Evolutionary conservation across 2,888 invertebrate species (phyloP).

Genomic region (Nomada lathburiana): DNA sequence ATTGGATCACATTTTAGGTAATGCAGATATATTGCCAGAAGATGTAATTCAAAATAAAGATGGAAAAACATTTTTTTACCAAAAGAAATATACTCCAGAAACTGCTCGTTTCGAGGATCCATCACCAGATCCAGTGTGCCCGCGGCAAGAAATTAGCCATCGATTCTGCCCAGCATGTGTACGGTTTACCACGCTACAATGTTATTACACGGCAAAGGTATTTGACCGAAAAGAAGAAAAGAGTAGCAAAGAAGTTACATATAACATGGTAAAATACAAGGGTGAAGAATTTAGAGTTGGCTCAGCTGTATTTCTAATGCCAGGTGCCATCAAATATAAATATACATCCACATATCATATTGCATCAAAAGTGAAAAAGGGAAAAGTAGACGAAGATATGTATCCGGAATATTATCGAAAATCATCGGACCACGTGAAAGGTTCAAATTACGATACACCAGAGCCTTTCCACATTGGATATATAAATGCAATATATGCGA

Average conservation of each 20-base stretch:
- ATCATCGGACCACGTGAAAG: constrained; percentile 89
- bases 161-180: constrained; percentile 82
- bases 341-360: constrained; percentile 68
- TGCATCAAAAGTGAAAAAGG: constrained; percentile 73
- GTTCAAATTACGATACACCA: constrained; percentile 90
- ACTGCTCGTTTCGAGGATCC: constrained; percentile 79
- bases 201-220: constrained; percentile 64
- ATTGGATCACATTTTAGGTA: constrained; percentile 65
- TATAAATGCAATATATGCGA: constrained; percentile 88
- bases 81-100: constrained; percentile 85
- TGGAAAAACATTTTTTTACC: constrained; percentile 88
- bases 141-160: constrained; percentile 74
- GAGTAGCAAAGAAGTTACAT: constrained; percentile 70
- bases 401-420: constrained; percentile 94
- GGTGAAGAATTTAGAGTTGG: constrained; percentile 88
- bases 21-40: constrained; percentile 62
- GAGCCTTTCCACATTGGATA: constrained; percentile 91
- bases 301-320: constrained; percentile 89
- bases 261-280: constrained; percentile 86
- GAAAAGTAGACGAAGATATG: constrained; percentile 88
- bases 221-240: constrained; percentile 69
- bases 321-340: constrained; percentile 88
- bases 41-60: constrained; percentile 81
- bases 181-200: constrained; percentile 49
- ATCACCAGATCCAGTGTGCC: constrained; percentile 63